Conservation (phyloP, 1,140 invertebrate species). For the Drosophila nikananu region DNA sequence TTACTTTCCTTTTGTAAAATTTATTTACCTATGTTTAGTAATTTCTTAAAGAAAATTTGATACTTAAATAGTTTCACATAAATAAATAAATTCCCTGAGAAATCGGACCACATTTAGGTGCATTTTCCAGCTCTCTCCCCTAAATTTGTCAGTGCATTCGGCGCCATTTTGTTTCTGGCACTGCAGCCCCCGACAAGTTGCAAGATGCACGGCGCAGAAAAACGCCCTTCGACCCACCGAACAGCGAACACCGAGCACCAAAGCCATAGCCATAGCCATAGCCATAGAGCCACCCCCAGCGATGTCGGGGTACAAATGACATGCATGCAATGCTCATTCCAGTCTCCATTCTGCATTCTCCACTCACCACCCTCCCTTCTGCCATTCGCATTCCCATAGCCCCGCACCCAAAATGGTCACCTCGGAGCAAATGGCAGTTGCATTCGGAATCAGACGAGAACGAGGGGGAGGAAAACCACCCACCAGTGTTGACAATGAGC, state of each 20-base stretch:
- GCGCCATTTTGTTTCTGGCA: conserved; percentile 69
- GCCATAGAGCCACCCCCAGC: conserved; percentile 1
- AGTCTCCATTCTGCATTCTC: conserved; percentile 21
- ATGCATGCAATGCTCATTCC: conserved; percentile 73
- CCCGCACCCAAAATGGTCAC: conserved; percentile 71
- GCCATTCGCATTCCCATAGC: conserved; percentile 17
- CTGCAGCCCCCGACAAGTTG: conserved; percentile 55
- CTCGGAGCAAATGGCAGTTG: conserved; percentile 71
- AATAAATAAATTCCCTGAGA: neutral
- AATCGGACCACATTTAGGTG: neutral
- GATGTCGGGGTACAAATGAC: conserved; percentile 75
- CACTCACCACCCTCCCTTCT: neutral
- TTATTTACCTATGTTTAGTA: no score
- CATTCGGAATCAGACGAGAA: conserved; percentile 33
- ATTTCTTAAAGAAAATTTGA: no score
- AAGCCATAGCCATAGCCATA: neutral
- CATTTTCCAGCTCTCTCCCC: neutral
- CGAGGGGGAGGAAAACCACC: neutral
- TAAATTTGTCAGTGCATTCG: conserved; percentile 30
- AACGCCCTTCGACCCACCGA: conserved; percentile 25
- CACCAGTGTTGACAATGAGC: neutral
- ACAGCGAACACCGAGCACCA: neutral
- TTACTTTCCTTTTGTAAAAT: no score
- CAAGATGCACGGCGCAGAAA: conserved; percentile 49
- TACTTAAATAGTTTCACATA: no score